Evolutionary conservation across 2,888 invertebrate species (phyloP).

Genomic region (Trileptium ribeirensis): DNA sequence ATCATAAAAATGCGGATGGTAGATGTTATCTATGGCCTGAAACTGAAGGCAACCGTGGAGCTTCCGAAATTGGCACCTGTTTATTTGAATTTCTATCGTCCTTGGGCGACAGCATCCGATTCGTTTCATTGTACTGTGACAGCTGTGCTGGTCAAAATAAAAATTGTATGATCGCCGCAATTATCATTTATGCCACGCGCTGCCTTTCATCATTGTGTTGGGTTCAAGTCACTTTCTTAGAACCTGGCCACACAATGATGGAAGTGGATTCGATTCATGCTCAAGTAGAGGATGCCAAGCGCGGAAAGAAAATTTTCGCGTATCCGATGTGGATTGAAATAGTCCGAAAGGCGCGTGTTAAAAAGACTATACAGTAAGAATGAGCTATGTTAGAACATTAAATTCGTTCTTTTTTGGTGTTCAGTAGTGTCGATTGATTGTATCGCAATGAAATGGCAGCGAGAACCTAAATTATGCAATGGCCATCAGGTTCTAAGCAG

Average conservation of each 20-base stretch:
- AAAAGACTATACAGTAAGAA: neutral
- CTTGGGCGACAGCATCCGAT: neutral
- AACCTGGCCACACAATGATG: slow-evolving; percentile 19
- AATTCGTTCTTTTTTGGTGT: too few species aligned
- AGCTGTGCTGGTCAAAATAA: slow-evolving; percentile 21
- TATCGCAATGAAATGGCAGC: too few species aligned
- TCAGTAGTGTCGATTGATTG: too few species aligned
- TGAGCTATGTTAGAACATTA: too few species aligned
- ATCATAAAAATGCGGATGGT: slow-evolving; percentile 1
- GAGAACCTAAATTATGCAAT: too few species aligned
- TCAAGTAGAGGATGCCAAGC: neutral
- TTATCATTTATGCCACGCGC: neutral
- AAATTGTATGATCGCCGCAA: neutral
- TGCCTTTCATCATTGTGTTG: neutral
- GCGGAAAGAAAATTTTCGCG: neutral
- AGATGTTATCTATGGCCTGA: slow-evolving; percentile 20
- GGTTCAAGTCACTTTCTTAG: slow-evolving; percentile 3
- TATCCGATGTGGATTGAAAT: neutral
- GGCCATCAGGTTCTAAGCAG: too few species aligned
- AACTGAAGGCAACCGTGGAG: slow-evolving; percentile 17
- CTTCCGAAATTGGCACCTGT: slow-evolving; percentile 12
- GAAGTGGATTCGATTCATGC: slow-evolving; percentile 17
- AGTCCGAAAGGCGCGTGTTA: neutral
- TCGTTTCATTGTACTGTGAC: slow-evolving; percentile 12
- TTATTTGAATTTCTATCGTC: neutral